These are phyloP conservation scores for Euura lappo DNA, from an alignment of 1,140 invertebrate species.

Conservation along the genomic window DNA sequence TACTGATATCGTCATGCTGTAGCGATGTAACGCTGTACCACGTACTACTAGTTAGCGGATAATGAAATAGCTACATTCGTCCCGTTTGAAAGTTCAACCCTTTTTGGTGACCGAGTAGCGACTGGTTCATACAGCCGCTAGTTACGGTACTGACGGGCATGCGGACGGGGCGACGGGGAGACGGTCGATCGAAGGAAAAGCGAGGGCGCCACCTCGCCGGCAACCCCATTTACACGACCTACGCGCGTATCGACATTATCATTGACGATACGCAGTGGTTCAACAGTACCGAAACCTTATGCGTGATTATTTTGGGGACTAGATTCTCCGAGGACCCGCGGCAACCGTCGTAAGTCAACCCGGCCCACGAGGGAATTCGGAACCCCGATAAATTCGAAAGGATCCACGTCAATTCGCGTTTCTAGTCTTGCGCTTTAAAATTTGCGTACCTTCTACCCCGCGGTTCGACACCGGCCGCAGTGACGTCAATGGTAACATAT, in stretches of 20 bases:
- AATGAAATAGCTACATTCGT: too few species aligned
- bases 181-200: constrained; percentile 45
- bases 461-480: not conserved
- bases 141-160: constrained; percentile 8
- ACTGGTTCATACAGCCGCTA: constrained; percentile 38
- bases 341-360: too few species aligned
- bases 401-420: not conserved
- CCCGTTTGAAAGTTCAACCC: constrained; percentile 7
- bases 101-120: constrained; percentile 48
- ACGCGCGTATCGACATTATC: not conserved
- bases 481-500: not conserved
- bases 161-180: constrained; percentile 16
- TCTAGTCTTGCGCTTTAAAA: not conserved
- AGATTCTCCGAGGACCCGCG: too few species aligned
- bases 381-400: too few species aligned
- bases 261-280: not conserved
- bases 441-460: not conserved
- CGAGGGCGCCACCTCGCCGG: constrained; percentile 49
- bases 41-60: too few species aligned
- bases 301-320: too few species aligned
- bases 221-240: constrained; percentile 32
- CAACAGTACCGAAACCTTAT: not conserved
- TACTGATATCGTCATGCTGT: too few species aligned
- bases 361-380: too few species aligned
- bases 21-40: too few species aligned